A percentile compares a stretch with the other conserved stretches of the same genome.
Conservation (phyloP, 2,113 vertebrate genomes). For the Brachyhypopomus gauderio region DNA sequence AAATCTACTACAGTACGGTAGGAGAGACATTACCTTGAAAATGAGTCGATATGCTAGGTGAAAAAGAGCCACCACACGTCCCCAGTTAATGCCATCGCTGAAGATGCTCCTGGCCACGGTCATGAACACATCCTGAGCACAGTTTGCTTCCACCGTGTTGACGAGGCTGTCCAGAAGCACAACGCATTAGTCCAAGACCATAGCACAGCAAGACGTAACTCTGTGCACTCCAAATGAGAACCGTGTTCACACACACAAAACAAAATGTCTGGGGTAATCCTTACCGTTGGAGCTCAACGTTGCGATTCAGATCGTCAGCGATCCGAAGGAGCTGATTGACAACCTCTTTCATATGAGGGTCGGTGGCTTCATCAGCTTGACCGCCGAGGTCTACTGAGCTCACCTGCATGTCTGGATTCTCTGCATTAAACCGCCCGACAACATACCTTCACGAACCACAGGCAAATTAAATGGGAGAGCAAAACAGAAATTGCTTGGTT, state of each 20-base stretch:
- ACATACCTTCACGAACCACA: constrained; percentile 66
- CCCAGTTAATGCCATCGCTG: constrained; percentile 76
- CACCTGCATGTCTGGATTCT: constrained; percentile 61
- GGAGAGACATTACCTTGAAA: constrained; percentile 64
- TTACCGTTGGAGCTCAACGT: constrained; percentile 72
- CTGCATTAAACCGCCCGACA: constrained; percentile 61
- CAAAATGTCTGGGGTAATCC: constrained; percentile 3
- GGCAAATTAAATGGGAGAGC: not conserved
- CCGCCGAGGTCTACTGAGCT: constrained; percentile 72
- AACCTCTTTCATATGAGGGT: constrained; percentile 73
- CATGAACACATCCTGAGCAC: constrained; percentile 74
- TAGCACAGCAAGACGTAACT: too few species aligned
- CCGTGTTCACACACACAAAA: not conserved
- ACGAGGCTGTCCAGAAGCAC: constrained; percentile 65
- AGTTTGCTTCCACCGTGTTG: constrained; percentile 66
- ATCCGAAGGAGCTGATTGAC: constrained; percentile 72
- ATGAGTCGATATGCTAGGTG: constrained; percentile 77
- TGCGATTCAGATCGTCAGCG: constrained; percentile 71
- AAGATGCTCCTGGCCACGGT: constrained; percentile 73
- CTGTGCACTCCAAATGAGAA: too few species aligned
- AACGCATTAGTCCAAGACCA: not conserved
- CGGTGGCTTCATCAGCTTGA: constrained; percentile 60
- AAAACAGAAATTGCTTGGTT: not conserved
- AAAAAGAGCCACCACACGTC: constrained; percentile 75
- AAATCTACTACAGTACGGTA: not conserved